Base-by-base conservation (phyloP, 1,140 invertebrate species). In the Zaprionus nigranus region DNA sequence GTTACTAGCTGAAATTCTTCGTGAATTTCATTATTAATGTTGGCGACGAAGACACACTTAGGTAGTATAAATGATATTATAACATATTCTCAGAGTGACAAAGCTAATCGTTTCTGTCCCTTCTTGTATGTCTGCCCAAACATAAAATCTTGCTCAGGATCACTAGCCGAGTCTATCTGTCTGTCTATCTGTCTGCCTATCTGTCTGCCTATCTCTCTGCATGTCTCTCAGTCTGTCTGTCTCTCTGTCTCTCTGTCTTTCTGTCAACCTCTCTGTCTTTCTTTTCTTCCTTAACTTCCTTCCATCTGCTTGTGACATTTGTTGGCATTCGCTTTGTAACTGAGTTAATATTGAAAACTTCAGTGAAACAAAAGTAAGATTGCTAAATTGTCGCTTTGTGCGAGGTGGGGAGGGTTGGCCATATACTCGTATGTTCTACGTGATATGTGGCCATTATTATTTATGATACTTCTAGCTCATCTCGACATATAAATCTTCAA, bases 391-490 rank as follows among this genome's bases (percentile, higher is more conserved):
- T 20, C 46, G 17, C 7, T 12, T 49, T 24, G 20, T 12, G 17
- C 2, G 20, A n/a, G n/a, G n/a, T n/a, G n/a, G n/a, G n/a, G n/a
- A n/a, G n/a, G 2, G 0, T 15, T 5, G 0, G 46, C 59, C 53
- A 36, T 75, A 59, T 49, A n/a, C n/a, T n/a, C n/a, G n/a, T n/a
- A 30, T 46, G 40, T 3, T 46, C 6, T 17, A 46, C 40, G 40
- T 46, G 40, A 46, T 17, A 46, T 56, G 28, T 54, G 26, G 38
- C 20, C 28, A 57, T 57, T 49, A 74, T 75, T 81, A 78, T 82
- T 82, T 82, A 82, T 78, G 66, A 81, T 79, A 77, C 60, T 54
- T 13, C n/a, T 40, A 7, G 34, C n/a, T 22, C 11, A 34, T 38
- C 36, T 2, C 22, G 26, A 26, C 43, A 53, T 40, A 66, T 57